These are phyloP conservation scores for Lycaon pictus DNA, from an alignment of 2,113 vertebrate species.

Conservation along the genomic window DNA sequence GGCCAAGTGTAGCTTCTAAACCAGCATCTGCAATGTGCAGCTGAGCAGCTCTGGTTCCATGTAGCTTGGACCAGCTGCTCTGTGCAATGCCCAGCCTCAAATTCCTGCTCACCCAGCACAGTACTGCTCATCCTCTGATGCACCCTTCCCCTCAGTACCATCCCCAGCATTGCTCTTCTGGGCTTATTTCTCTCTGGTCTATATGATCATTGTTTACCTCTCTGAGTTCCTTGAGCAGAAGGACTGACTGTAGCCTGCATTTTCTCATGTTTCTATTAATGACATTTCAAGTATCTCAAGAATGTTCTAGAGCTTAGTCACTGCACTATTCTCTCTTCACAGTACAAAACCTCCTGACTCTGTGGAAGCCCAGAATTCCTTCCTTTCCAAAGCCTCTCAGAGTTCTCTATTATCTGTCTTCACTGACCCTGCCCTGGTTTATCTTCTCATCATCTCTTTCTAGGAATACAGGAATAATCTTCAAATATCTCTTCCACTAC, in stretches of 20 bases:
- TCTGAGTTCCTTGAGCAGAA: background rate
- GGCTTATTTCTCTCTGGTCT: background rate
- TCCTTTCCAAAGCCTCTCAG: background rate
- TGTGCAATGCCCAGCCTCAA: no score
- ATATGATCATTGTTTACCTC: background rate
- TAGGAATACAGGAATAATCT: background rate
- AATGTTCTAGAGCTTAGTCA: background rate
- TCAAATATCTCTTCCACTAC: background rate
- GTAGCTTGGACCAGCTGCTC: background rate
- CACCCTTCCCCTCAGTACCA: background rate
- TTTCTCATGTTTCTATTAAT: background rate
- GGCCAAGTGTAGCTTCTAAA: background rate
- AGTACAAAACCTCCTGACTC: rapidly evolving
- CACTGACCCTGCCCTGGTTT: background rate
- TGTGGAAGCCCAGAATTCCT: background rate
- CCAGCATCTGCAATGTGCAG: rapidly evolving
- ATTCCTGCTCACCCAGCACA: background rate
- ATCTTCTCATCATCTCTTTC: background rate
- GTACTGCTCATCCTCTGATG: background rate
- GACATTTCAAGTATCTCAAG: background rate
- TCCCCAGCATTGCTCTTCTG: background rate
- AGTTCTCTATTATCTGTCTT: background rate
- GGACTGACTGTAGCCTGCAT: background rate
- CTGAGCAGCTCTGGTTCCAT: background rate
- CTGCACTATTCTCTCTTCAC: background rate